phyloP scores from a whole-genome alignment of 2,888 invertebrate genomes.

The Euplexia lucipara region DNA sequence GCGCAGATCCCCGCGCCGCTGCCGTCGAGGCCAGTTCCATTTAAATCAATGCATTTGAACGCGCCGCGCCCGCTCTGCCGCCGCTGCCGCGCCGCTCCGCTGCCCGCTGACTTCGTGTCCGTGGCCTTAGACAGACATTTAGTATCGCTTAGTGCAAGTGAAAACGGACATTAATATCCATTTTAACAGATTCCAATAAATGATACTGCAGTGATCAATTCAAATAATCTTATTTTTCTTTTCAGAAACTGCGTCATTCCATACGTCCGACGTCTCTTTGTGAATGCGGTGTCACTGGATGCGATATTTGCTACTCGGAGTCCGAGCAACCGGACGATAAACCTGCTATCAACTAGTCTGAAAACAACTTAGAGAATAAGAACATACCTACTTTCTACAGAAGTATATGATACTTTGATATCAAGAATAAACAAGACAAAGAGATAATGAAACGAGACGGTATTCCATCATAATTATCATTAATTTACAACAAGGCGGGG shows the following conservation, averaged over 20 bases:
- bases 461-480: constrained; percentile 81
- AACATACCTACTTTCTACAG: constrained; percentile 58
- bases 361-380: constrained; percentile 62
- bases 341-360: constrained; percentile 83
- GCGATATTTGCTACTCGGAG: constrained; percentile 91
- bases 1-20: too few species aligned
- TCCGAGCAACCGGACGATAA: constrained; percentile 86
- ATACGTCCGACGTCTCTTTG: constrained; percentile 94
- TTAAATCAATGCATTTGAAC: too few species aligned
- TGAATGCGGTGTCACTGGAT: constrained; percentile 95
- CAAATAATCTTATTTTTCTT: constrained; percentile 45
- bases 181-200: neutral
- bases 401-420: constrained; percentile 73
- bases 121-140: too few species aligned
- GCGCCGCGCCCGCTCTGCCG: too few species aligned
- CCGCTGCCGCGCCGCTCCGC: too few species aligned
- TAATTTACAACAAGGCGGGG: constrained; percentile 76
- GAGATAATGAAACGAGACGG: constrained; percentile 76
- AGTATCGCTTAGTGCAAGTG: too few species aligned
- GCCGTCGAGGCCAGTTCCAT: too few species aligned
- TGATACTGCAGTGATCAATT: constrained; percentile 6
- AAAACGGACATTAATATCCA: neutral
- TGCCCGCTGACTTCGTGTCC: too few species aligned
- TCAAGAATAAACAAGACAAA: constrained; percentile 79
- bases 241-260: constrained; percentile 95